These are phyloP conservation scores for Dilophus febrilis DNA, from an alignment of 2,888 invertebrate species.

Conservation along the genomic window DNA sequence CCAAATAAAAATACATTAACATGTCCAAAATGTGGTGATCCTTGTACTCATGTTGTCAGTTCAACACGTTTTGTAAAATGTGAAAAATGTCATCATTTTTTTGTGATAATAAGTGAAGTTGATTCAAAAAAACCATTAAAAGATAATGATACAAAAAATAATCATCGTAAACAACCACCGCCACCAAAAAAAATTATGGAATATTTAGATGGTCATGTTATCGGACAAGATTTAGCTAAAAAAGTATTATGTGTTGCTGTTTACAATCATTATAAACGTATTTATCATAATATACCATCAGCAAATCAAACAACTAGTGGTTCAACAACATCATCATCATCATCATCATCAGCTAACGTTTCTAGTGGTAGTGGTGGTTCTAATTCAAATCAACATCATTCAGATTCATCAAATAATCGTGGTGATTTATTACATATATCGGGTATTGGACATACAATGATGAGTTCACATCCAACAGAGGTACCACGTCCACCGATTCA, in stretches of 20 bases:
- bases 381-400: conserved; percentile 23
- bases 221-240: conserved; percentile 94
- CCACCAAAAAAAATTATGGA: conserved; percentile 95
- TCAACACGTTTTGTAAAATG: conserved; percentile 95
- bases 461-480: conserved; percentile 28
- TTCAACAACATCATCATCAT: conserved; percentile 3
- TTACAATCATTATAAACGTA: conserved; percentile 97
- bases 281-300: conserved; percentile 74
- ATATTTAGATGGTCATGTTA: conserved; percentile 89
- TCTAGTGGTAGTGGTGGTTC: neutral
- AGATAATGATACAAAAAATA: conserved; percentile 7
- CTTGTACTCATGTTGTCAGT: conserved; percentile 93
- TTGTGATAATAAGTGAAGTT: conserved; percentile 84
- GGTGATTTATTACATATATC: conserved; percentile 71
- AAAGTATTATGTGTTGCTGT: conserved; percentile 95
- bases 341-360: neutral
- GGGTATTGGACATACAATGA: conserved; percentile 51
- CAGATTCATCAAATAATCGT: conserved; percentile 12
- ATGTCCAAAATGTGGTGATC: conserved; percentile 95
- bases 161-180: conserved; percentile 70
- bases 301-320: conserved; percentile 11
- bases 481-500: conserved; percentile 19
- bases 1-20: conserved; percentile 50
- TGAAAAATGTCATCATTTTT: conserved; percentile 96
- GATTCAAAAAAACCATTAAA: conserved; percentile 62